phyloP scores from a whole-genome alignment of 2,797 vertebrate genomes.

The Lerista edwardsae region DNA sequence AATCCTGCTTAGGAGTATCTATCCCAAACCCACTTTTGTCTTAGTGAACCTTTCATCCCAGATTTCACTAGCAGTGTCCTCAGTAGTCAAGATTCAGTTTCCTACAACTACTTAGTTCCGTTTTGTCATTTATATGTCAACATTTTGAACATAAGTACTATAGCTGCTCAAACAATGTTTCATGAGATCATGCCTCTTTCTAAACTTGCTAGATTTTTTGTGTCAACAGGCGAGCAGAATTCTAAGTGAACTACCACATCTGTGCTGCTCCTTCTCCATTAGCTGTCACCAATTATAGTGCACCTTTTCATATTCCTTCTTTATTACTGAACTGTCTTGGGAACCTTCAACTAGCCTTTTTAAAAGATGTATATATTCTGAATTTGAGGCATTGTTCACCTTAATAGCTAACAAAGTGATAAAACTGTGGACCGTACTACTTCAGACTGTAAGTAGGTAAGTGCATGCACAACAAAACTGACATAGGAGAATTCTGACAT shows the following conservation, averaged over 20 bases:
- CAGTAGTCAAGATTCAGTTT: background rate
- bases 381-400: background rate
- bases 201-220: background rate
- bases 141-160: background rate
- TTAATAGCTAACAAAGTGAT: background rate
- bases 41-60: background rate
- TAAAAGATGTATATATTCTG: background rate
- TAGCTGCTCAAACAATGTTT: background rate
- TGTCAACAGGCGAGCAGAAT: background rate
- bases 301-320: background rate
- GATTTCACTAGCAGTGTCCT: background rate
- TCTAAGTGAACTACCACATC: background rate
- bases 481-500: too few species aligned
- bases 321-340: background rate
- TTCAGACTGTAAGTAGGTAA: too few species aligned
- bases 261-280: background rate
- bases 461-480: too few species aligned
- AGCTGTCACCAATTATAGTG: background rate
- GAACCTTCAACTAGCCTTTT: background rate
- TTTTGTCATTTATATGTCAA: background rate
- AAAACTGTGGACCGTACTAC: background rate
- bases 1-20: background rate
- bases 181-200: background rate
- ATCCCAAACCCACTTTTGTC: background rate
- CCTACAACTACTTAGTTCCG: background rate